Conservation (phyloP, 1,140 invertebrate genomes). For the Galleria mellonella region DNA sequence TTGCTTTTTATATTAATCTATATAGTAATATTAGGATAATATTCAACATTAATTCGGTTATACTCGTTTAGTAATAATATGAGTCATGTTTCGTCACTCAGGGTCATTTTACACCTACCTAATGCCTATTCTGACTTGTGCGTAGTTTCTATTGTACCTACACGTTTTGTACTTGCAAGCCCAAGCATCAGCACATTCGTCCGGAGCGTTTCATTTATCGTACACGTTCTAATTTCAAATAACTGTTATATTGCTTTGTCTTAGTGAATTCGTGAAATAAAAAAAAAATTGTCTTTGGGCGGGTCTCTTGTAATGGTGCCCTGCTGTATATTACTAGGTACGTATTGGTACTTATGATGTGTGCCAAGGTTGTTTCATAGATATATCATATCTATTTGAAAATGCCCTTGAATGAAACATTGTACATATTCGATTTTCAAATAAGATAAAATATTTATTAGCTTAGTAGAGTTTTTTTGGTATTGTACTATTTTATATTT, state of each 20-base stretch:
- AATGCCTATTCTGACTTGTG: neutral
- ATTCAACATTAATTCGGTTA: neutral
- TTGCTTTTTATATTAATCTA: neutral
- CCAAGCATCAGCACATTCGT: too few species aligned
- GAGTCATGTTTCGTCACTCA: conserved; percentile 10
- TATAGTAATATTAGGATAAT: neutral
- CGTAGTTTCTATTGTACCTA: conserved; percentile 1
- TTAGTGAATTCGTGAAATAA: too few species aligned
- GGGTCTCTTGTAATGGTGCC: neutral
- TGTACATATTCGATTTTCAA: too few species aligned
- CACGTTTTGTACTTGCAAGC: neutral
- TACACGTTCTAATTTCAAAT: too few species aligned
- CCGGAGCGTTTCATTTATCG: too few species aligned
- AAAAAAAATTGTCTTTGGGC: too few species aligned
- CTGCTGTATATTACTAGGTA: neutral
- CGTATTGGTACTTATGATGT: neutral
- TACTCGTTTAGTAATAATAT: neutral
- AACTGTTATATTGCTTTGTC: too few species aligned
- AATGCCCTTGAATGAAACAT: too few species aligned
- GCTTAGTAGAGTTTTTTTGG: too few species aligned
- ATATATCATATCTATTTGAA: neutral
- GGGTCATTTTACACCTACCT: conserved; percentile 10
- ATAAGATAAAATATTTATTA: too few species aligned
- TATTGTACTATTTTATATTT: too few species aligned
- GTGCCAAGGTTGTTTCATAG: neutral